phyloP scores from a whole-genome alignment of 2,888 invertebrate genomes.

The Polymixis lichenea region DNA sequence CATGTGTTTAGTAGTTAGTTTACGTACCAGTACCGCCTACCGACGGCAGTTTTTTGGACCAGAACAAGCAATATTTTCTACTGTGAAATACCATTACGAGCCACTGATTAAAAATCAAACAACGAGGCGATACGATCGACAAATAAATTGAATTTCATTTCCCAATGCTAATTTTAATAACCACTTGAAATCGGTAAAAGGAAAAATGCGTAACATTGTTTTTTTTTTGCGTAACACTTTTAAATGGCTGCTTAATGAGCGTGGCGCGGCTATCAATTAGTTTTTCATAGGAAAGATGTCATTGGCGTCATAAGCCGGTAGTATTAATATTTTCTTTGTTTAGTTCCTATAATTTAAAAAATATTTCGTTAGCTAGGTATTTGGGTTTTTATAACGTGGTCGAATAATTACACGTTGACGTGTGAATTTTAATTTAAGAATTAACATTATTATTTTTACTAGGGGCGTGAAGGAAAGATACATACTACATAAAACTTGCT shows the following conservation, averaged over 20 bases:
- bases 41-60: constrained; percentile 10
- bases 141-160: constrained; percentile 63
- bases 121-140: constrained; percentile 41
- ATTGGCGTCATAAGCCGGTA: constrained; percentile 53
- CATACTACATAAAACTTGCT: neutral
- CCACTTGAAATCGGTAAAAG: constrained; percentile 59
- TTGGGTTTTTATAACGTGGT: constrained; percentile 21
- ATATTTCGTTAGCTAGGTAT: constrained; percentile 15
- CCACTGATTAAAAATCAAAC: constrained; percentile 39
- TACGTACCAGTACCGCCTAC: neutral
- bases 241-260: constrained; percentile 71
- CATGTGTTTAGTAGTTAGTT: constrained; percentile 1
- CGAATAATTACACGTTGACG: constrained; percentile 27
- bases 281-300: constrained; percentile 63
- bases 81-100: constrained; percentile 35
- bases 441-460: too few relatives aligned
- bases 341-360: constrained; percentile 43
- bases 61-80: constrained; percentile 30
- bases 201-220: constrained; percentile 69
- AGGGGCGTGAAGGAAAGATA: too few relatives aligned
- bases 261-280: constrained; percentile 73
- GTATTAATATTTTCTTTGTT: constrained; percentile 24
- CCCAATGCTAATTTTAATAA: constrained; percentile 61
- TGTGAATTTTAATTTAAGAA: constrained; percentile 22
- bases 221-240: constrained; percentile 66